phyloP scores from a whole-genome alignment of 2,797 vertebrate species.

The Tragopan temminckii region DNA sequence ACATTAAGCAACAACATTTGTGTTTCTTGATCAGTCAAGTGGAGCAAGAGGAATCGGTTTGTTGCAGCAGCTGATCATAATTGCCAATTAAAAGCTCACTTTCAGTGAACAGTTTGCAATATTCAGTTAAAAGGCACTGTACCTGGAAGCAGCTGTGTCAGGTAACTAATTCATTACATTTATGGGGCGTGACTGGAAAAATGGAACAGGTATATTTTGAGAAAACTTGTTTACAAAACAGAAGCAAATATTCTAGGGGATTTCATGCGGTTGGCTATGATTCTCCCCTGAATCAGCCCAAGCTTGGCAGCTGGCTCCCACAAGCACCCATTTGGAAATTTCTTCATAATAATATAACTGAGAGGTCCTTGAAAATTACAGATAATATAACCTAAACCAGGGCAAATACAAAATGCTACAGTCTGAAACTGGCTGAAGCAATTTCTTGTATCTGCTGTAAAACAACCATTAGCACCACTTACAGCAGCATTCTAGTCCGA shows the following conservation, averaged over 20 bases:
- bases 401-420: not conserved
- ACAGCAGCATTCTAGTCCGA: not conserved
- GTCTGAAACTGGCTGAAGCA: not conserved
- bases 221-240: not conserved
- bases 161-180: not conserved
- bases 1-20: not conserved
- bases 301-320: not conserved
- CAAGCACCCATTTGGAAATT: not conserved
- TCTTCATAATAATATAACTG: not conserved
- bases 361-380: not conserved
- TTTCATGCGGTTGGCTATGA: not conserved
- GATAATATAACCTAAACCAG: not conserved
- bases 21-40: not conserved
- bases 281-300: not conserved
- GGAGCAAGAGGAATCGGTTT: not conserved
- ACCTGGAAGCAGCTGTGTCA: not conserved
- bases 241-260: not conserved
- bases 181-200: not conserved
- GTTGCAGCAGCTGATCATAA: not conserved
- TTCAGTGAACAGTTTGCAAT: slow-evolving; percentile 8
- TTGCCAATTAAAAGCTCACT: slow-evolving; percentile 13
- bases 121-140: not conserved
- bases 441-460: not conserved
- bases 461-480: not conserved
- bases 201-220: not conserved